A percentile compares a stretch with the other conserved stretches of the same genome.
These are phyloP conservation scores for Potamilus streckersoni DNA, from an alignment of 1,140 invertebrate species.

Conservation along the genomic window DNA sequence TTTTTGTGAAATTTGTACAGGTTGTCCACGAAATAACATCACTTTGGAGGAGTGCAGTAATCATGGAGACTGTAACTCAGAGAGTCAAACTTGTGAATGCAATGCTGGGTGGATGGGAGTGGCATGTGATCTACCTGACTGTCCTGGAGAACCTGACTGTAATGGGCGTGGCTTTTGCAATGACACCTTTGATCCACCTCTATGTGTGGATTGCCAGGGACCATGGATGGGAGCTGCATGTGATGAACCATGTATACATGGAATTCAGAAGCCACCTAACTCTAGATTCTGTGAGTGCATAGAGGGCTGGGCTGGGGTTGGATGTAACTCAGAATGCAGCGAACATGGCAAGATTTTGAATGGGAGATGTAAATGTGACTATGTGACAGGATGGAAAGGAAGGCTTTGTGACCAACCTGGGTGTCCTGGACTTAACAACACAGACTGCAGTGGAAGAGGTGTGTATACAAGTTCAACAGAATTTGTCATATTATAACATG, in stretches of 20 bases:
- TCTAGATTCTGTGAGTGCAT: constrained; percentile 51
- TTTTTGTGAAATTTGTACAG: constrained; percentile 2
- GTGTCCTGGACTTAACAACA: constrained; percentile 49
- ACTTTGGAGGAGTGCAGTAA: constrained; percentile 46
- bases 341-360: constrained; percentile 47
- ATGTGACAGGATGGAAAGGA: constrained; percentile 55
- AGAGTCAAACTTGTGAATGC: constrained; percentile 41
- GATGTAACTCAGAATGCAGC: constrained; percentile 56
- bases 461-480: not conserved
- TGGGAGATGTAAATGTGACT: constrained; percentile 50
- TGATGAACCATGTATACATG: constrained; percentile 54
- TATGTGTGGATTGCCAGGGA: constrained; percentile 46
- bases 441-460: constrained; percentile 57
- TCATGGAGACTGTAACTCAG: constrained; percentile 55
- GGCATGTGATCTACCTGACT: constrained; percentile 56
- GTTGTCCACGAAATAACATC: constrained; percentile 49
- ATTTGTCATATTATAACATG: not conserved
- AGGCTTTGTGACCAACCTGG: constrained; percentile 54
- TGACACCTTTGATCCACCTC: constrained; percentile 41
- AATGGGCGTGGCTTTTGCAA: constrained; percentile 42
- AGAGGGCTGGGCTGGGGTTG: constrained; percentile 55
- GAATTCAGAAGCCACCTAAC: constrained; percentile 43
- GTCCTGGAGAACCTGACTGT: constrained; percentile 55
- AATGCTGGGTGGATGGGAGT: constrained; percentile 50
- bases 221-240: constrained; percentile 56